Base-by-base conservation (phyloP, 2,888 invertebrate genomes). In the Notodonta ziczac region DNA sequence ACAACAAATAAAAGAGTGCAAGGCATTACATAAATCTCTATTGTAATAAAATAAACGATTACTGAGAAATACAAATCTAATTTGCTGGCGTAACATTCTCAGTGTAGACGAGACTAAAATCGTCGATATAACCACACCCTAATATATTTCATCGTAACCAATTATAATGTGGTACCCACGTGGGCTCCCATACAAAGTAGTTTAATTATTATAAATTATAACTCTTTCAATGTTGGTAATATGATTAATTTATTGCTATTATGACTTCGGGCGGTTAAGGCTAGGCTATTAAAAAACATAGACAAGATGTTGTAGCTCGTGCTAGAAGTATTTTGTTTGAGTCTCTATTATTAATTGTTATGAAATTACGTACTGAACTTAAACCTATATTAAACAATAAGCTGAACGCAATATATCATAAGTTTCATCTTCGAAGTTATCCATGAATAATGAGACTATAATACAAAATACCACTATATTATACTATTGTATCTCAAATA, bases 221-320 rank as follows among this genome's bases (percentile, higher is more conserved):
- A 8, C 50, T 46, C 5, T 42, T 12, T 42, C 12, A 9, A 4
- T 42, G 12, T 5, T n/a, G 4, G 50, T 50, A 6, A 50, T 16
- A 50, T 9, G 50, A 50, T 16, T 50, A 16, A 50, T 50, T 50
- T 50, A 50, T 16, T 50, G 10, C 14, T 50, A 6, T 16, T 50
- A 50, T 50, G 10, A 16, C 50, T 12, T 5, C 50, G 7, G 50
- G 66, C 55, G 67, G 66, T 55, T 57, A 12, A 7, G 4, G n/a
- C 46, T n/a, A 46, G n/a, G n/a, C 46, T 44, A 40, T 59, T 42
- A 16, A 16, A 50, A 5, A 9, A 16, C 16, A 16, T 50, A 48
- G 48, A 50, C 50, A 50, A 50, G 8, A 16, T 7, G 8, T 16
- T 46, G 16, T 50, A 50, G 50, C 9, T 50, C 50, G 50, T 16